These are phyloP conservation scores for Caranx melampygus DNA, from an alignment of 2,113 vertebrate species.

Conservation along the genomic window DNA sequence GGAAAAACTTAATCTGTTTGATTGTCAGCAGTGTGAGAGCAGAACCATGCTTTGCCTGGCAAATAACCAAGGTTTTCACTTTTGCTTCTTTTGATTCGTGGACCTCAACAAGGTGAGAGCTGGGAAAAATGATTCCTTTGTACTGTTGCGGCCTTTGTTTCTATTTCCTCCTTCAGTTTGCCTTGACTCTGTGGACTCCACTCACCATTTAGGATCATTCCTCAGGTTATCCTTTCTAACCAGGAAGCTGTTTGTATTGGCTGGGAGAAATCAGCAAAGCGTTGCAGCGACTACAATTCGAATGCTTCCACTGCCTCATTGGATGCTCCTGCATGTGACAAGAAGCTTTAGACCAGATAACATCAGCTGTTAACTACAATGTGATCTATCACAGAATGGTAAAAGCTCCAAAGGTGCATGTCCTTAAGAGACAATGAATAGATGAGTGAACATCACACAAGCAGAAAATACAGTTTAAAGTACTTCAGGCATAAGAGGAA, in stretches of 20 bases:
- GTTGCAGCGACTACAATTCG: background rate
- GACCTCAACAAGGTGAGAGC: background rate
- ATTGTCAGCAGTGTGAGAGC: no score
- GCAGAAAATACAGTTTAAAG: constrained; percentile 6
- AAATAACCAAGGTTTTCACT: background rate
- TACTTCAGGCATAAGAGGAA: background rate
- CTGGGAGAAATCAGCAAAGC: background rate
- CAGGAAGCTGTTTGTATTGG: background rate
- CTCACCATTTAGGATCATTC: background rate
- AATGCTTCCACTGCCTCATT: background rate
- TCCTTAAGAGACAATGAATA: background rate
- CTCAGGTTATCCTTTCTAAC: background rate
- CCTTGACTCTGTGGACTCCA: background rate
- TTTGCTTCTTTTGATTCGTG: background rate
- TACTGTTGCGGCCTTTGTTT: background rate
- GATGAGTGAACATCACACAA: background rate
- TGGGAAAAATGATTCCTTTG: background rate
- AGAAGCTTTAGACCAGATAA: background rate
- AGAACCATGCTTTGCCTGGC: no score
- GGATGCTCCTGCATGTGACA: background rate
- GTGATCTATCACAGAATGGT: background rate
- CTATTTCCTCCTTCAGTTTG: background rate
- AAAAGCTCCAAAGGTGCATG: background rate
- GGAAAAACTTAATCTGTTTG: no score
- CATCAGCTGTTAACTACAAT: background rate